Evolutionary conservation across 1,140 invertebrate species (phyloP).

Genomic region (Rhyzopertha dominica): DNA sequence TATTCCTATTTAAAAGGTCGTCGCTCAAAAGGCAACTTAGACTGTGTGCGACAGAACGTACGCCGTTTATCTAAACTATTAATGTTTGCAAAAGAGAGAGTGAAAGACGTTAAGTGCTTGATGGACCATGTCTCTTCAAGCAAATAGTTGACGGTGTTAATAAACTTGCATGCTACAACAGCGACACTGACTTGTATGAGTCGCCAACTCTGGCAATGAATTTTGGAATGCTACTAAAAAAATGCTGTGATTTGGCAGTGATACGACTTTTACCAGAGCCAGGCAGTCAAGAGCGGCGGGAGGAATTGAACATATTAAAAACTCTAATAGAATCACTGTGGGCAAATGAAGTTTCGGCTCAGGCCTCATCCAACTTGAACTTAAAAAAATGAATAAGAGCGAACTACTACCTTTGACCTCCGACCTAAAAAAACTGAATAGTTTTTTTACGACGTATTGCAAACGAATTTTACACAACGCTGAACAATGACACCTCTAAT

Average conservation of each 20-base stretch:
- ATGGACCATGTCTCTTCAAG: constrained; percentile 12
- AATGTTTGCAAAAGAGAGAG: neutral
- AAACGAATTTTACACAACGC: no score
- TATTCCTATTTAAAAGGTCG: constrained; percentile 10
- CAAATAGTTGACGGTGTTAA: constrained; percentile 6
- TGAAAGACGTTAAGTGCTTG: constrained; percentile 1
- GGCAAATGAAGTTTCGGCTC: no score
- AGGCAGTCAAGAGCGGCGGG: no score
- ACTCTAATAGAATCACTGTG: no score
- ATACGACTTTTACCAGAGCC: no score
- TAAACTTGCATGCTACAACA: no score
- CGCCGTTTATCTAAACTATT: constrained; percentile 10
- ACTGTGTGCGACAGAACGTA: constrained; percentile 10
- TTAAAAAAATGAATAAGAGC: no score
- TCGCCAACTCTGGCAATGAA: constrained; percentile 10
- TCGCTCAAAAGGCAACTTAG: constrained; percentile 8
- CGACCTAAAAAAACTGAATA: constrained; percentile 12
- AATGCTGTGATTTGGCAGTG: constrained; percentile 15
- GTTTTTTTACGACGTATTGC: constrained; percentile 2
- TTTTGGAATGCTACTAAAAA: constrained; percentile 13
- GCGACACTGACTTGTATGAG: constrained; percentile 4
- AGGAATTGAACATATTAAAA: no score
- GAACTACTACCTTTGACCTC: no score
- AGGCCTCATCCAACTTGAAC: no score
- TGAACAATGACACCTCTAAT: no score